These are phyloP conservation scores for Molorchus minor DNA, from an alignment of 2,888 invertebrate species.

Conservation along the genomic window DNA sequence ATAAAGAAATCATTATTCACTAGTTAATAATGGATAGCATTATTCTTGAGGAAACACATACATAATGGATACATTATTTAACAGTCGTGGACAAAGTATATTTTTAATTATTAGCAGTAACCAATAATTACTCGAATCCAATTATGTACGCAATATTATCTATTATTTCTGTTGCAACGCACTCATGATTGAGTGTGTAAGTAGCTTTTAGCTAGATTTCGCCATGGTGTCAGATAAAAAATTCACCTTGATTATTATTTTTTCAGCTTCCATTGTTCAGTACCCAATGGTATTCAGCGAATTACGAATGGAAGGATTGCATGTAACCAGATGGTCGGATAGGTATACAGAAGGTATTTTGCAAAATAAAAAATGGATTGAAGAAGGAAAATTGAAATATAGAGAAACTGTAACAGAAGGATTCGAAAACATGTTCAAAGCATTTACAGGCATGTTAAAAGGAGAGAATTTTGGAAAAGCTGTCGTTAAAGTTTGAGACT, in stretches of 20 bases:
- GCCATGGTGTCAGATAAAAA: too few relatives aligned
- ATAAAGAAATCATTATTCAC: too few relatives aligned
- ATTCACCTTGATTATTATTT: background rate
- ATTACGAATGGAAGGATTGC: slow-evolving; percentile 52
- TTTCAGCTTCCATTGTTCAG: slow-evolving; percentile 43
- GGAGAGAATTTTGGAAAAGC: slow-evolving; percentile 53
- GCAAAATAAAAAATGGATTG: slow-evolving; percentile 71
- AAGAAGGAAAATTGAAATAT: slow-evolving; percentile 75
- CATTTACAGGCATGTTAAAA: slow-evolving; percentile 48
- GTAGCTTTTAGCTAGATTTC: too few relatives aligned
- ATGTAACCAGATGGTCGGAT: slow-evolving; percentile 51
- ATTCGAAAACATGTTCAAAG: slow-evolving; percentile 66
- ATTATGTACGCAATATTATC: too few relatives aligned
- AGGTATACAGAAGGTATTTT: slow-evolving; percentile 72
- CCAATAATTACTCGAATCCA: too few relatives aligned
- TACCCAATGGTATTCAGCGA: slow-evolving; percentile 40
- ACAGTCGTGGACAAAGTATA: too few relatives aligned
- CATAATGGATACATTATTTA: too few relatives aligned
- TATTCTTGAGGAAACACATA: too few relatives aligned
- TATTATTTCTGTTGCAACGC: too few relatives aligned
- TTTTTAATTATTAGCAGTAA: too few relatives aligned
- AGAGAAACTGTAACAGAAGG: slow-evolving; percentile 71
- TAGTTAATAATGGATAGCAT: too few relatives aligned
- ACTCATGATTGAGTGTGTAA: too few relatives aligned
- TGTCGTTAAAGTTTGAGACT: slow-evolving; percentile 55